Evolutionary conservation across 2,888 invertebrate genomes (phyloP), one percentile per base, ranked within the genome.

Genomic region (Caenorhabditis doughertyi): DNA sequence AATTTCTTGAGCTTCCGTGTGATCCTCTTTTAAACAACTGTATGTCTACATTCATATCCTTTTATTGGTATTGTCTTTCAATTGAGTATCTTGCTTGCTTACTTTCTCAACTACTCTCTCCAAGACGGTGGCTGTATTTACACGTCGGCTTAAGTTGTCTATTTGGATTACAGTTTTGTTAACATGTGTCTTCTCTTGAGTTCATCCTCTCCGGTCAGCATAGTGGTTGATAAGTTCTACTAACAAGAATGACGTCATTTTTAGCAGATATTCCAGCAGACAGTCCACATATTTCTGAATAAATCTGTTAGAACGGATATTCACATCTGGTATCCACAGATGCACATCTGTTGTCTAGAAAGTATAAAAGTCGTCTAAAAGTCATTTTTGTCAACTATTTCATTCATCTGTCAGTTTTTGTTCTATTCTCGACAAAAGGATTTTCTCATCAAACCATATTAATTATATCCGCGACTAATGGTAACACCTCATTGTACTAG

Each of bases 111-210:
- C 49, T 73, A 64, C 51, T 56, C 64, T 56, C 18, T 32, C 27
- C 49, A 39, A 35, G 29, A 56, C 71, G 18, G 71, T 71, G 68
- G 70, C 68, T 64, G 60, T 81, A 81, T 81, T 81, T 81, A 65
- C 74, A 53, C 65, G 64, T 71, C 67, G 74, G 81, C 81, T 81
- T 81, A 81, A 67, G 68, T 76, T 81, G 76, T 81, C 70, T 81
- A 65, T 81, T 81, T 81, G 81, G 73, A 81, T 76, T 76, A 70
- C 55, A 65, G 81, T 70, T 81, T 65, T 80, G 67, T 67, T 72
- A 80, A 73, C 72, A 77, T 77, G 68, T 76, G 67, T 67, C 67
- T 60, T 74, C 21, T 27, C 39, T n/a, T 32, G 42, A 25, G 39
- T 47, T 32, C 23, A 35, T 13, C 16, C n/a, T 2, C 42, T 23